Evolutionary conservation across 2,113 vertebrate genomes (phyloP).

Genomic region (Callaeas wilsoni): DNA sequence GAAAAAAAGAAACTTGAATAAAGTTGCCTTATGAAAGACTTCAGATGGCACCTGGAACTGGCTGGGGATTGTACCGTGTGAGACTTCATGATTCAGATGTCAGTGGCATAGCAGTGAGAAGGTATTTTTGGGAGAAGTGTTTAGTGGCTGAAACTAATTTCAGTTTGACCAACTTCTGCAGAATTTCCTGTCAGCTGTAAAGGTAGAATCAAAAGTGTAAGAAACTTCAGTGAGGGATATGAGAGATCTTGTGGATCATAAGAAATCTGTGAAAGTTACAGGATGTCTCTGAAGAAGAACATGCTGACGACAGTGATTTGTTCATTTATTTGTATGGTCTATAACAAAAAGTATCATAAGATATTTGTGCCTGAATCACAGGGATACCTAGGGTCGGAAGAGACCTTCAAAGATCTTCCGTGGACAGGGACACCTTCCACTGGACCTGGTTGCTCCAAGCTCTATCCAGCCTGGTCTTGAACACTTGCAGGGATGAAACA

Average conservation of each 20-base stretch:
- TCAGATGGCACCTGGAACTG: not conserved
- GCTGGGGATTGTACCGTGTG: not conserved
- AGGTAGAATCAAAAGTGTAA: not conserved
- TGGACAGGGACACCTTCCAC: not conserved
- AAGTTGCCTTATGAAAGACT: not conserved
- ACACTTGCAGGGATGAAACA: not conserved
- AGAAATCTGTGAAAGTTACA: not conserved
- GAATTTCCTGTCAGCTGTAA: not conserved
- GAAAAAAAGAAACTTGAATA: not conserved
- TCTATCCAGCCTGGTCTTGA: not conserved
- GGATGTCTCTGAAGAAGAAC: not conserved
- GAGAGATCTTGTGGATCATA: not conserved
- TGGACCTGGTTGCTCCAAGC: not conserved
- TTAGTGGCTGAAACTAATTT: not conserved
- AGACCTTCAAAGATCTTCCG: not conserved
- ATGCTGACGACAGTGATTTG: accelerated
- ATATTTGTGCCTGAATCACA: not conserved
- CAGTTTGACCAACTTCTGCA: not conserved
- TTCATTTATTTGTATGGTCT: not conserved
- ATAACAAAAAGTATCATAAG: not conserved
- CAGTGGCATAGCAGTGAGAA: not conserved
- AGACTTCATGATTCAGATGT: not conserved
- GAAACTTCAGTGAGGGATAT: not conserved
- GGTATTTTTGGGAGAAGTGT: not conserved
- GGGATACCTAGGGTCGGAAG: not conserved